Evolutionary conservation across 2,797 vertebrate genomes (phyloP), one percentile per base, ranked within the genome.

Genomic region (Taenioides sp.): DNA sequence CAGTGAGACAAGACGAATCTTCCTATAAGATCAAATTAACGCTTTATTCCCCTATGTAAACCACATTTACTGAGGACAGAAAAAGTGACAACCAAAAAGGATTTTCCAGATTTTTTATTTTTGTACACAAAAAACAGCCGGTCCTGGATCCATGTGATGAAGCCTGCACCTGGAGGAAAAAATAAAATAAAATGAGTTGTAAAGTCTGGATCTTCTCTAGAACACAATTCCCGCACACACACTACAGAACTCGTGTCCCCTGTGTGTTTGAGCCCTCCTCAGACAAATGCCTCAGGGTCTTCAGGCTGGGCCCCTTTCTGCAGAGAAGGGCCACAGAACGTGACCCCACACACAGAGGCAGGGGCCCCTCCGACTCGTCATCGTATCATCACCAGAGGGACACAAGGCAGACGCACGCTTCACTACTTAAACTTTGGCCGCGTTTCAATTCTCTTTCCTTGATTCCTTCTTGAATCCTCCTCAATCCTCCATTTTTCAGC

Each of bases 241-340:
- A 43, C 4, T 43, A n/a, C 7, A 61, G 28, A 28, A 20, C 28
- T 20, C 2, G 0, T 14, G 11, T 14, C 40, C 40, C 40, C 11
- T 4, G 12, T 4, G 40, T 43, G 11, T 43, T 14, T 43, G 40
- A 43, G 20, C 90, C 95, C 96, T 95, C 95, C 97, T 99, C 97
- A 98, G 97, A 98, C 95, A 97, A 98, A 99, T 97, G 96, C 96
- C 96, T 98, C 95, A 1, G 92, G 90, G 89, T 97, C 96, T 89
- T 92, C 90, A 97, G 92, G 11, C 7, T 50, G 87, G 83, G 88
- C 85, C 17, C 82, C 60, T 76, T 73, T 80, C 91, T 83, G 89
- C 76, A 77, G 81, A 25, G 14, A 6, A 85, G 9, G 79, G 69
- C 79, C 91, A 93, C 92, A 94, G 87, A 94, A 94, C 93, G 80